phyloP scores from a whole-genome alignment of 2,113 vertebrate species.

The Plestiodon gilberti region DNA sequence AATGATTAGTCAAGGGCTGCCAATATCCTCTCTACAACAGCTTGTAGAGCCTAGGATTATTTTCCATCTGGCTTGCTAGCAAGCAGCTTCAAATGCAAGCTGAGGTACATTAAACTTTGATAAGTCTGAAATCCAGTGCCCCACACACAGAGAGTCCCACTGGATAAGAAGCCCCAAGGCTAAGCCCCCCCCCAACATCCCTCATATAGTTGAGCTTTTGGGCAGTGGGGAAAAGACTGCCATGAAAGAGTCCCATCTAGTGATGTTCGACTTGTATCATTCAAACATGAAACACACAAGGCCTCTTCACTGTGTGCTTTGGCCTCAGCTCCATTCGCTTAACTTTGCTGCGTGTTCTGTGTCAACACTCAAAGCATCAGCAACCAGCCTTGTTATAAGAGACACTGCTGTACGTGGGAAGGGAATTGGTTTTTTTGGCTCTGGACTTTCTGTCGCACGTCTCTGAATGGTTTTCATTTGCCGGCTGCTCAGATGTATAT shows the following conservation, averaged over 20 bases:
- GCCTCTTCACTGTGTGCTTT: not conserved
- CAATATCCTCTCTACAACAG: not conserved
- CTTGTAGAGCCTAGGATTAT: not conserved
- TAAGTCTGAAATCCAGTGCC: not conserved
- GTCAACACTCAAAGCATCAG: not conserved
- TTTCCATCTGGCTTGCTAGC: not conserved
- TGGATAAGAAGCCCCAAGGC: not conserved
- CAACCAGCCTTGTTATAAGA: not conserved
- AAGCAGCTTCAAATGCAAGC: not conserved
- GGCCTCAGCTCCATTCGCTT: not conserved
- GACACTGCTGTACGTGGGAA: not conserved
- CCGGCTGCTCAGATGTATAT: conserved; percentile 18
- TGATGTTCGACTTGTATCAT: not conserved
- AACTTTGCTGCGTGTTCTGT: not conserved
- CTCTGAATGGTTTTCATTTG: not conserved
- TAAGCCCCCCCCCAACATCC: not conserved
- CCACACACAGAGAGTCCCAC: not conserved
- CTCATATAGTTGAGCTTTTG: not conserved
- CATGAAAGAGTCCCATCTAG: accelerated
- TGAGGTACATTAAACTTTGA: not conserved
- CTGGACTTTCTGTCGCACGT: not conserved
- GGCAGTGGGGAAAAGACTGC: not conserved
- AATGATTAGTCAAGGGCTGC: not conserved
- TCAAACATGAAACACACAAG: not conserved
- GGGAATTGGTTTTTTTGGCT: not conserved